Conservation (phyloP, 2,113 vertebrate genomes). For the Myotis lucifugus region DNA sequence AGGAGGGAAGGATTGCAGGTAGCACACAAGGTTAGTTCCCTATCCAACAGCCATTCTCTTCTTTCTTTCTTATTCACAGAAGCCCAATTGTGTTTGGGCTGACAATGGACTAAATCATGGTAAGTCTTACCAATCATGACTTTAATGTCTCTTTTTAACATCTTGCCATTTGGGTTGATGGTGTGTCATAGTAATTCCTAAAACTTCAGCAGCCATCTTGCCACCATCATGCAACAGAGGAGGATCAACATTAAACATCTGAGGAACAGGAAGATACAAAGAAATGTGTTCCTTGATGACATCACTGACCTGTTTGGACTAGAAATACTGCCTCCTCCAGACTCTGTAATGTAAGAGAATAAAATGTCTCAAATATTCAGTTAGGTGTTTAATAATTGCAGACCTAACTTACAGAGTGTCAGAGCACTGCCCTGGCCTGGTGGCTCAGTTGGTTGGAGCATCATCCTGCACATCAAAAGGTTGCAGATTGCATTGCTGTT, state of each 20-base stretch:
- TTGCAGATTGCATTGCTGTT: too few relatives aligned
- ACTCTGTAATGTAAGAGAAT: background rate
- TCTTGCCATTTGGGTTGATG: background rate
- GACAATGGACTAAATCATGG: background rate
- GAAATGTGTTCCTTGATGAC: background rate
- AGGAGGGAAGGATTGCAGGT: background rate
- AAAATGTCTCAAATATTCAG: background rate
- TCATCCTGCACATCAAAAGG: too few relatives aligned
- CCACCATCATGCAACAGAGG: background rate
- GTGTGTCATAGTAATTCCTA: background rate
- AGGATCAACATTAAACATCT: background rate
- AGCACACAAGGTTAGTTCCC: background rate
- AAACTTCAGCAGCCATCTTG: background rate
- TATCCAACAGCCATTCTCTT: background rate
- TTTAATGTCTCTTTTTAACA: background rate
- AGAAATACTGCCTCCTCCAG: background rate
- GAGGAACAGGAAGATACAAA: background rate
- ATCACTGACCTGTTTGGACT: background rate
- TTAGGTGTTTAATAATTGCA: background rate
- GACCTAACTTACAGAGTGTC: background rate
- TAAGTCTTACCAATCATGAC: background rate
- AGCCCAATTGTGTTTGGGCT: background rate
- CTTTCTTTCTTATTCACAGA: background rate
- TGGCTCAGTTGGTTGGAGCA: too few relatives aligned
- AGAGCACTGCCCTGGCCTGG: background rate